These are phyloP conservation scores for Poecilia velifera DNA, from an alignment of 2,797 vertebrate genomes.

Conservation along the genomic window DNA sequence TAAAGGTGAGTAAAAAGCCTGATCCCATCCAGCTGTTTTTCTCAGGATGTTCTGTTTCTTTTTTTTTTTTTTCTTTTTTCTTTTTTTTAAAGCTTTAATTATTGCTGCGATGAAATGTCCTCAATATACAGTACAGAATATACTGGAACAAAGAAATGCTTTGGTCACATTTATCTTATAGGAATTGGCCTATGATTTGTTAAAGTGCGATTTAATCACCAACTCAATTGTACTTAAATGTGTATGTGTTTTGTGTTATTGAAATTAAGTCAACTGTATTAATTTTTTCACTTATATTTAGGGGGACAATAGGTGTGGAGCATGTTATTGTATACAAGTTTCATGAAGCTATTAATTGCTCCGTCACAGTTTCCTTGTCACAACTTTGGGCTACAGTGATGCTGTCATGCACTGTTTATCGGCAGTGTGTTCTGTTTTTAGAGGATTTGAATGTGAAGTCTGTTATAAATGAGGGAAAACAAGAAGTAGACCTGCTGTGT, in stretches of 20 bases:
- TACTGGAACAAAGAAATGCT: neutral
- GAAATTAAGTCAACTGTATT: too few species aligned
- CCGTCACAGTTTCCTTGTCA: neutral
- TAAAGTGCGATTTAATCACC: neutral
- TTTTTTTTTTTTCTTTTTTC: too few species aligned
- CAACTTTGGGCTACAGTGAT: neutral
- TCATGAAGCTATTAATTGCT: slow-evolving; percentile 13
- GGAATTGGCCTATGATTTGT: neutral
- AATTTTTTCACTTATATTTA: neutral
- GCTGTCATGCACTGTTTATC: neutral
- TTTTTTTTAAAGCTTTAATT: neutral
- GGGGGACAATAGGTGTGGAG: neutral
- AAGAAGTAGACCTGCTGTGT: neutral
- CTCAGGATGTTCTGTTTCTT: neutral
- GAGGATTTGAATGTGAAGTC: neutral
- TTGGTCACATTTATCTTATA: neutral
- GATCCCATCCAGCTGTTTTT: neutral
- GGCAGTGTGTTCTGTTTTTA: neutral
- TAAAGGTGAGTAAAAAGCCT: neutral
- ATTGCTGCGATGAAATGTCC: neutral
- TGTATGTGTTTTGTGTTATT: too few species aligned
- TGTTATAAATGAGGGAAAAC: neutral
- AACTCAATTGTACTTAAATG: neutral
- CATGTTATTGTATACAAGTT: neutral
- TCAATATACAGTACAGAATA: neutral